Percentiles rank a stretch among this genome's conserved stretches.
Evolutionary conservation across 2,797 vertebrate species (phyloP).

Genomic region (Scolopax bukidnonensis): DNA sequence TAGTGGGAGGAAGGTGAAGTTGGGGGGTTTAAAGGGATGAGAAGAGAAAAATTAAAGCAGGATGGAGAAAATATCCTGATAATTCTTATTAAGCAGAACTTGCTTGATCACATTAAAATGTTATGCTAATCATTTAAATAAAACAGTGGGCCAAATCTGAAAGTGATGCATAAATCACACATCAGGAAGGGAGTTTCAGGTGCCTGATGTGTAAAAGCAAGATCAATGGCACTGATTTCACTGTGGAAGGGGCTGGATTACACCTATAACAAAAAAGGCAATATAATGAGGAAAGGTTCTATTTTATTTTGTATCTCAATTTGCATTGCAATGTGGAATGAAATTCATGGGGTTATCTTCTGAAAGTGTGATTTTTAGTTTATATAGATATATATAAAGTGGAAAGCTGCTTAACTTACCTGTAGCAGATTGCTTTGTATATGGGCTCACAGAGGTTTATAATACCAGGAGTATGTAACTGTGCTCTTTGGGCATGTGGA

Average conservation of each 20-base stretch:
- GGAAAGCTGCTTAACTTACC: neutral
- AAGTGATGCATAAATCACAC: neutral
- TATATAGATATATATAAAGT: neutral
- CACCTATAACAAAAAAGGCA: neutral
- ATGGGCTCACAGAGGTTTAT: neutral
- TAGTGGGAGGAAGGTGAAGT: neutral
- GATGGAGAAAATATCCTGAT: neutral
- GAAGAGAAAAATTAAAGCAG: neutral
- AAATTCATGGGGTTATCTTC: neutral
- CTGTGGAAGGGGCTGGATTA: neutral
- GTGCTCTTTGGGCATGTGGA: conserved; percentile 20
- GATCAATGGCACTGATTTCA: neutral
- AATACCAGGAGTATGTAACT: neutral
- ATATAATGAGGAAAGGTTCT: neutral
- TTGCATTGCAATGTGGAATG: neutral
- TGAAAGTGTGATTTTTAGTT: neutral
- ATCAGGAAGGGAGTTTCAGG: neutral
- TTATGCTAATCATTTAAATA: neutral
- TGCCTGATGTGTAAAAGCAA: neutral
- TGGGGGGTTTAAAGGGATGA: neutral
- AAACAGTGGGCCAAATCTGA: neutral
- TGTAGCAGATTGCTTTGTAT: neutral
- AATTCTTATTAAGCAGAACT: neutral
- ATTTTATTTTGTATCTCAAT: neutral
- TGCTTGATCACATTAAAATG: neutral